phyloP scores from a whole-genome alignment of 1,140 invertebrate species.

The Neomicropteryx cornuta region DNA sequence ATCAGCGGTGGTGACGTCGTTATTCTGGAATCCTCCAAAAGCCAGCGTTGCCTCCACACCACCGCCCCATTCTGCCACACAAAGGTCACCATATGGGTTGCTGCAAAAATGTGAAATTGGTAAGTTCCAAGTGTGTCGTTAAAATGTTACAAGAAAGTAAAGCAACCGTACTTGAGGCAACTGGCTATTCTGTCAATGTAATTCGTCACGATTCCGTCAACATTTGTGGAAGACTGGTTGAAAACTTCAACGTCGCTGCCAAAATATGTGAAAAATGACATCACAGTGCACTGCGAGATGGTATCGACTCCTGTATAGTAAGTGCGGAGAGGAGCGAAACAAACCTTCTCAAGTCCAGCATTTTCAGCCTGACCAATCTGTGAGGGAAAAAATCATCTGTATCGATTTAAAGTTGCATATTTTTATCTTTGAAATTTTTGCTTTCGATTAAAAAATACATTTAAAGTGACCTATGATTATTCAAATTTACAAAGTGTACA shows the following conservation, averaged over 20 bases:
- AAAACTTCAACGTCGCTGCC: conserved; percentile 47
- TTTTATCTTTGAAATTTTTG: no score
- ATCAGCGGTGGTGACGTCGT: conserved; percentile 27
- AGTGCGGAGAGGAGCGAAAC: conserved; percentile 67
- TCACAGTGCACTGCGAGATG: conserved; percentile 60
- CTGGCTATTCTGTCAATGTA: not conserved
- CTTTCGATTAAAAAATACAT: conserved; percentile 5
- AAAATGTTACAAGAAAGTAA: no score
- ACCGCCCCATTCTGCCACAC: conserved; percentile 72
- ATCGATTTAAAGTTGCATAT: no score
- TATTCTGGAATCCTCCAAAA: conserved; percentile 58
- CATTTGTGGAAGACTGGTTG: conserved; percentile 19
- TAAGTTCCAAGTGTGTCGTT: conserved; percentile 34
- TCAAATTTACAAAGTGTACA: no score
- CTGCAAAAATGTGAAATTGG: conserved; percentile 38
- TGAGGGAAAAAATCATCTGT: conserved; percentile 5
- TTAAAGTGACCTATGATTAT: conserved; percentile 4
- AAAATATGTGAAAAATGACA: conserved; percentile 74
- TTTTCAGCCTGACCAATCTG: conserved; percentile 32
- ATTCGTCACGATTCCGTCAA: not conserved
- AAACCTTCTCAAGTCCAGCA: conserved; percentile 60
- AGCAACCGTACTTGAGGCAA: conserved; percentile 4
- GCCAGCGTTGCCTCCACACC: conserved; percentile 73
- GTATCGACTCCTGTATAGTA: conserved; percentile 44
- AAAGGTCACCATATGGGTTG: conserved; percentile 48